These are phyloP conservation scores for Ypsolopha scabrella DNA, from an alignment of 2,888 invertebrate species.

Conservation along the genomic window DNA sequence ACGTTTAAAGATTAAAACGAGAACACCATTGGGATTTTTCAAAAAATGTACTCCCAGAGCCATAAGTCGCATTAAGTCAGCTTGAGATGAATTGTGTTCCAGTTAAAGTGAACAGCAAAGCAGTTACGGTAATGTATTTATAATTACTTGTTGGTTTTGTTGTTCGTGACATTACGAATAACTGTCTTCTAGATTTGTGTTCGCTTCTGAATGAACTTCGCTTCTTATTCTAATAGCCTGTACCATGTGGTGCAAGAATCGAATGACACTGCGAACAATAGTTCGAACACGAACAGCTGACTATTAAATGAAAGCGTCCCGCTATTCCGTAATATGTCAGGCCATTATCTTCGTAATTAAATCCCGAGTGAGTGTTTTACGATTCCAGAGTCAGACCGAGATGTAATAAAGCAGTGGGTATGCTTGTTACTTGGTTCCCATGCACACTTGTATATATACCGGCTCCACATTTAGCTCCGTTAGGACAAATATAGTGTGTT, in stretches of 20 bases:
- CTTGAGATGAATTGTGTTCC: constrained; percentile 30
- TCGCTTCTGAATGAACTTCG: background rate
- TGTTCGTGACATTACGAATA: constrained; percentile 34
- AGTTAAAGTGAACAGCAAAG: constrained; percentile 36
- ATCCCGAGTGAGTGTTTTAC: constrained; percentile 35
- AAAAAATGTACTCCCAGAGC: constrained; percentile 20
- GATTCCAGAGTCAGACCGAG: constrained; percentile 22
- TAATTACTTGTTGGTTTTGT: constrained; percentile 52
- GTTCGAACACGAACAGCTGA: constrained; percentile 18
- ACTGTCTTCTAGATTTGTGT: constrained; percentile 8
- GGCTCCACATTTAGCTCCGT: constrained; percentile 52
- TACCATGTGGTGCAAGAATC: constrained; percentile 27
- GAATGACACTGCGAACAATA: constrained; percentile 19
- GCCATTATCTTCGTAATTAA: constrained; percentile 40
- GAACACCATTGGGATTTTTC: constrained; percentile 22
- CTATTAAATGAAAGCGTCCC: constrained; percentile 21
- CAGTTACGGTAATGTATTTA: constrained; percentile 61
- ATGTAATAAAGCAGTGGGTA: constrained; percentile 20
- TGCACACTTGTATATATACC: constrained; percentile 22
- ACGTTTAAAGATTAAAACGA: constrained; percentile 30
- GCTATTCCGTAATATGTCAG: constrained; percentile 20
- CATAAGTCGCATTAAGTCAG: constrained; percentile 26
- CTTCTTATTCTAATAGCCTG: background rate
- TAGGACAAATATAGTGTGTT: constrained; percentile 51
- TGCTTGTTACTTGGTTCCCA: constrained; percentile 37